A percentile compares a stretch with the other conserved stretches of the same genome.
phyloP scores from a whole-genome alignment of 1,140 invertebrate genomes.

The Gonioctena quinquepunctata region DNA sequence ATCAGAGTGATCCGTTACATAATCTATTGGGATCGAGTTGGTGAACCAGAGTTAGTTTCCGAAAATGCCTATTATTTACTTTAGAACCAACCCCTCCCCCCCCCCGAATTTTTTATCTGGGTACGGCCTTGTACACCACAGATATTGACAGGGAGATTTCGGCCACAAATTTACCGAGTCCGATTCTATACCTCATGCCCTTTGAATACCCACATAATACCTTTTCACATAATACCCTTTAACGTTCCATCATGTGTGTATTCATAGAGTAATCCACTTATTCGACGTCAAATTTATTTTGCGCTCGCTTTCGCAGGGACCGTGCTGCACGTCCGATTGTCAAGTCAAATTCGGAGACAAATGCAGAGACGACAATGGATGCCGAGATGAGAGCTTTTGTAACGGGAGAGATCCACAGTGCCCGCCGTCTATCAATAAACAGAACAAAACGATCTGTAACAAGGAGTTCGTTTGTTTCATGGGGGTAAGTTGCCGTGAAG shows the following conservation, averaged over 20 bases:
- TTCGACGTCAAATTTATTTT: slow-evolving; percentile 26
- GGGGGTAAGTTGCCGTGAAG: slow-evolving; percentile 70
- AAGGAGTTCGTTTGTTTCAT: slow-evolving; percentile 93
- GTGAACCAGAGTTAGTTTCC: too few species aligned
- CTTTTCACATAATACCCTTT: too few species aligned
- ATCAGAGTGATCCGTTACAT: too few species aligned
- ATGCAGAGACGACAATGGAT: slow-evolving; percentile 93
- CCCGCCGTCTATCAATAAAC: slow-evolving; percentile 88
- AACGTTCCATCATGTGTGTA: neutral
- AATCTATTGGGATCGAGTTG: too few species aligned
- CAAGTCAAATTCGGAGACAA: slow-evolving; percentile 82
- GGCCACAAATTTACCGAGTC: too few species aligned
- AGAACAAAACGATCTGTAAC: slow-evolving; percentile 93
- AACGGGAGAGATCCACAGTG: slow-evolving; percentile 82
- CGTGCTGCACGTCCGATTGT: slow-evolving; percentile 91
- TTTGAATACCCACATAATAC: too few species aligned
- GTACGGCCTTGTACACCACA: too few species aligned
- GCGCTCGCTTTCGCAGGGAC: slow-evolving; percentile 78
- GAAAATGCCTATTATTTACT: too few species aligned
- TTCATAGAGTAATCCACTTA: neutral
- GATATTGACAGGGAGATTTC: too few species aligned
- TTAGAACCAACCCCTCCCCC: too few species aligned
- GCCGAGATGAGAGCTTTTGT: slow-evolving; percentile 87
- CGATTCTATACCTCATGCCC: too few species aligned
- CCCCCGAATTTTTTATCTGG: too few species aligned